phyloP scores from a whole-genome alignment of 1,140 invertebrate species.

The Calephelis nemesis region DNA sequence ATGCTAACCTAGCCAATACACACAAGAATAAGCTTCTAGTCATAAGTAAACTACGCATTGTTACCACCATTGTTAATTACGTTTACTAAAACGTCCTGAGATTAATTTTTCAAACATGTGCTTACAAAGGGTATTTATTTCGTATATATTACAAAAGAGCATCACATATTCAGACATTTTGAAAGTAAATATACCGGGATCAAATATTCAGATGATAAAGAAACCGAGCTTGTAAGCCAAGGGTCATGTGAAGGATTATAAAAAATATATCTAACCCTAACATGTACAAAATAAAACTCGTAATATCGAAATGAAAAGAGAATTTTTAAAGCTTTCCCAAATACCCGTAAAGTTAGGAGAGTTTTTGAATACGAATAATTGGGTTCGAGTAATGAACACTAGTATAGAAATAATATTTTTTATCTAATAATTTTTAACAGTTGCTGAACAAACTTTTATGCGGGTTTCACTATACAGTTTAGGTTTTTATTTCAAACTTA shows the following conservation, averaged over 20 bases:
- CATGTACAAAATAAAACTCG: not conserved
- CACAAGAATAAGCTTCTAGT: too few species aligned
- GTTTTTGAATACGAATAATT: too few species aligned
- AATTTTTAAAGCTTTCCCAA: not conserved
- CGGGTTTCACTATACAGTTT: too few species aligned
- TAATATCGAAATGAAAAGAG: constrained; percentile 3
- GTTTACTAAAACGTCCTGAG: not conserved
- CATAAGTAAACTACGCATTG: too few species aligned
- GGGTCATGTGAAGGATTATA: constrained; percentile 9
- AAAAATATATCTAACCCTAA: constrained; percentile 1
- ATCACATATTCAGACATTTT: not conserved
- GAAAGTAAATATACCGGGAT: not conserved
- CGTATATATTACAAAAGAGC: not conserved
- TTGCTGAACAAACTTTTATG: too few species aligned
- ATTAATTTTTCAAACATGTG: not conserved
- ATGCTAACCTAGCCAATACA: too few species aligned
- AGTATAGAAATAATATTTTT: too few species aligned
- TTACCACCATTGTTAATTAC: too few species aligned
- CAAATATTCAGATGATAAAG: constrained; percentile 10
- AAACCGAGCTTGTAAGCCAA: constrained; percentile 1
- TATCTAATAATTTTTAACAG: too few species aligned
- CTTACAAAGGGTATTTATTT: not conserved
- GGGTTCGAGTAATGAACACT: too few species aligned
- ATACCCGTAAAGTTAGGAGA: too few species aligned
- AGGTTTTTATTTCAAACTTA: too few species aligned